Evolutionary conservation across 2,113 vertebrate species (phyloP).

Genomic region (Nipponia nippon): DNA sequence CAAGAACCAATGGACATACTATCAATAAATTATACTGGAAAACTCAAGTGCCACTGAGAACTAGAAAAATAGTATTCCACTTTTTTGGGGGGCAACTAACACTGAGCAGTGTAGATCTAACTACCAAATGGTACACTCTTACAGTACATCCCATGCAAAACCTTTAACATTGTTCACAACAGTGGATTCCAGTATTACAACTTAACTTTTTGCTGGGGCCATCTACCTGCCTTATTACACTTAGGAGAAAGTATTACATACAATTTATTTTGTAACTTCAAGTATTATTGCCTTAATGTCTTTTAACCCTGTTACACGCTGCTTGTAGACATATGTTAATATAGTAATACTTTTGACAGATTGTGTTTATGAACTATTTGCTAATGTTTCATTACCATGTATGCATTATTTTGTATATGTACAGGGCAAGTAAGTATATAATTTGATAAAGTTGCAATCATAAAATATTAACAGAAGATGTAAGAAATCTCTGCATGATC

Average conservation of each 20-base stretch:
- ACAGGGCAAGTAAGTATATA: conserved; percentile 93
- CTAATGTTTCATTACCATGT: conserved; percentile 82
- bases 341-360: conserved; percentile 79
- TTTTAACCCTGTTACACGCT: conserved; percentile 85
- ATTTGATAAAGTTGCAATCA: conserved; percentile 88
- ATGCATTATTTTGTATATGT: conserved; percentile 93
- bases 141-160: conserved; percentile 64
- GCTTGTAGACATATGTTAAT: conserved; percentile 84
- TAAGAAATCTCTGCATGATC: conserved; percentile 94
- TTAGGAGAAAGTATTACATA: conserved; percentile 80
- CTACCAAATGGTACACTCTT: conserved; percentile 71
- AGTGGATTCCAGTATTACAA: conserved; percentile 79
- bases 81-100: conserved; percentile 69
- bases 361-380: conserved; percentile 87
- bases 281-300: conserved; percentile 88
- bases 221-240: conserved; percentile 86
- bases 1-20: conserved; percentile 52
- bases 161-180: conserved; percentile 57
- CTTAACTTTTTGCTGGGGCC: conserved; percentile 79
- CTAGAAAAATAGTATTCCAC: conserved; percentile 74
- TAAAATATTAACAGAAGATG: conserved; percentile 98
- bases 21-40: conserved; percentile 72
- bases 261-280: conserved; percentile 79
- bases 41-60: conserved; percentile 81
- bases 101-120: conserved; percentile 80